Evolutionary conservation across 2,888 invertebrate species (phyloP).

Genomic region (Torymus auratus): DNA sequence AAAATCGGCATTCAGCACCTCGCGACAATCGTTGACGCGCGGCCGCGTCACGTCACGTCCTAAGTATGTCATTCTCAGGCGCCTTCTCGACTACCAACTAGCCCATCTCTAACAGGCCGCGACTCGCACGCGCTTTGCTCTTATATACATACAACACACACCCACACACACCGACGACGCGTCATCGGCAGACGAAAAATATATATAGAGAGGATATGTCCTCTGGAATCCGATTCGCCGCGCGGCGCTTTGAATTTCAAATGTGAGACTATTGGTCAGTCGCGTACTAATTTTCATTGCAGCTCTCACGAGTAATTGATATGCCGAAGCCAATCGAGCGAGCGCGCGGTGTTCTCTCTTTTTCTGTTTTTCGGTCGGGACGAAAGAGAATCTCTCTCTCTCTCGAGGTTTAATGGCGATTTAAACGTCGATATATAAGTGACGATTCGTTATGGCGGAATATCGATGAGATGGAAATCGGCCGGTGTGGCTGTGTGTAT

Average conservation of each 20-base stretch:
- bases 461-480: slow-evolving; percentile 49
- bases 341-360: slow-evolving; percentile 14
- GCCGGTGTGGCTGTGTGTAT: slow-evolving; percentile 1
- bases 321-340: slow-evolving; percentile 37
- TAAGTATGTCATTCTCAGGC: slow-evolving; percentile 53
- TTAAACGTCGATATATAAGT: slow-evolving; percentile 50
- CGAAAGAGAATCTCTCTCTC: too few species aligned
- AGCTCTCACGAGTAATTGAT: slow-evolving; percentile 52
- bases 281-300: slow-evolving; percentile 48
- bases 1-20: not conserved
- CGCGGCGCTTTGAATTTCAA: slow-evolving; percentile 40
- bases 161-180: too few species aligned
- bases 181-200: too few species aligned
- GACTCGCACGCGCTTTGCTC: not conserved
- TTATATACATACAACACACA: too few species aligned
- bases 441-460: slow-evolving; percentile 14
- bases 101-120: slow-evolving; percentile 8
- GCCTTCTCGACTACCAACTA: slow-evolving; percentile 26
- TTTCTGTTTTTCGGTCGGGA: not conserved
- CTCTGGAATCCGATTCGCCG: not conserved
- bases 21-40: not conserved
- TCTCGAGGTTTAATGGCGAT: slow-evolving; percentile 41
- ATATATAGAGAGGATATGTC: too few species aligned
- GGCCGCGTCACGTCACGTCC: slow-evolving; percentile 22
- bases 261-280: not conserved